phyloP scores from a whole-genome alignment of 2,113 vertebrate species.

The Pogonocichla stellata region DNA sequence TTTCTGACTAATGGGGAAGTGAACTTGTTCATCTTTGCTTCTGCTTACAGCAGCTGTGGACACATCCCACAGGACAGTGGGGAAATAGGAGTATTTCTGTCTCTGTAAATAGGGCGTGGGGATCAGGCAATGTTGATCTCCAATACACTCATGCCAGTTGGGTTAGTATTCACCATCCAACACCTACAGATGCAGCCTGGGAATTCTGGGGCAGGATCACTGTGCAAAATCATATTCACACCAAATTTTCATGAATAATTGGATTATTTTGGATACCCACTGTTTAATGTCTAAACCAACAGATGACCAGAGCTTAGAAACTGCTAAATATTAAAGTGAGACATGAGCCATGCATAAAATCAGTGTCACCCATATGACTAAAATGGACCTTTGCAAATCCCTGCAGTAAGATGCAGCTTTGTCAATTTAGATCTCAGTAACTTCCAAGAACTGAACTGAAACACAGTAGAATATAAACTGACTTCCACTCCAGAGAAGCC shows the following conservation, averaged over 20 bases:
- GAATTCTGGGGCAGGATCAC: accelerated
- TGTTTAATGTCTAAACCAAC: background rate
- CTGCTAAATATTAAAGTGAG: background rate
- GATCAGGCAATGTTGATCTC: background rate
- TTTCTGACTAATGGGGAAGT: background rate
- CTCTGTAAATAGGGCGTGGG: background rate
- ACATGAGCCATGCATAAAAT: background rate
- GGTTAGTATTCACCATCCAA: background rate
- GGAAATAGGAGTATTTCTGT: background rate
- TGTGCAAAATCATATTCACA: background rate
- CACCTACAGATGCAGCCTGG: background rate
- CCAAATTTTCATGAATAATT: background rate
- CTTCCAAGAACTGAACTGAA: background rate
- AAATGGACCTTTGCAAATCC: background rate
- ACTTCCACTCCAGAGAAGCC: background rate
- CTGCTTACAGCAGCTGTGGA: background rate
- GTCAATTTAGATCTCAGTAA: background rate
- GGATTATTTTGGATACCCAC: background rate
- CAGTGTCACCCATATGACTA: background rate
- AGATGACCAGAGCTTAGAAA: background rate
- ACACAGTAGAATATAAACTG: background rate
- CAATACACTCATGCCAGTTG: background rate
- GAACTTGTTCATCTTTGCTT: background rate
- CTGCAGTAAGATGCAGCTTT: background rate
- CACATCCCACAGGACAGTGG: background rate